Base-by-base conservation (phyloP, 2,797 vertebrate genomes). In the Notolabrus celidotus region DNA sequence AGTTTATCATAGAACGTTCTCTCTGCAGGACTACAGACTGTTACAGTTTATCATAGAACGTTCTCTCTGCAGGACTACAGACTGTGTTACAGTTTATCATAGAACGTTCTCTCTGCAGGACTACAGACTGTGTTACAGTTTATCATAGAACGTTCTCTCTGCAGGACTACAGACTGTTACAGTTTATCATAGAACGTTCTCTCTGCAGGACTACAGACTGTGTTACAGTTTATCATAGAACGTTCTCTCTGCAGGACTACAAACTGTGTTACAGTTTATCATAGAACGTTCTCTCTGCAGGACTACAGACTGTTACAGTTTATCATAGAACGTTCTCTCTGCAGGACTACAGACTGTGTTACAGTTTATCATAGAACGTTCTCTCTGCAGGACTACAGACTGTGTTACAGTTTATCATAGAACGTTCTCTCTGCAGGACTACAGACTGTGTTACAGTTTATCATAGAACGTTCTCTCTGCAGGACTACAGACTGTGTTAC, bases 61-160 rank as follows among this genome's bases (percentile, higher is more conserved):
- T 17, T 43, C 46, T 77, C 5, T 78, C 9, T 16, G 22, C 80
- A 99, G 97, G 97, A 99, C 89, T 99, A 99, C 57, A 94, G 97
- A 27, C 25, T 5, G 25, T 27, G 27, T 5, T 25, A 27, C 3
- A 27, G 5, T 27, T 25, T 27, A 27, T 27, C n/a, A 27, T 27
- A 27, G 33, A 96, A 3, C 20, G 41, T 17, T 43, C 46, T 77
- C 5, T 78, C 9, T 16, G 22, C 80, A 99, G 97, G 97, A 99
- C 89, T 99, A 99, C 57, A 94, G 97, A 27, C 25, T 5, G 25
- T 27, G 27, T 5, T 25, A 27, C 3, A 27, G 5, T 27, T 25
- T 27, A 27, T 27, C n/a, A 27, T 27, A 27, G 33, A 96, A 3
- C 20, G 41, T 17, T 43, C 46, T 77, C 5, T 78, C 9, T 16